Evolutionary conservation across 2,797 vertebrate genomes (phyloP).

Genomic region (Semaprochilodus insignis): DNA sequence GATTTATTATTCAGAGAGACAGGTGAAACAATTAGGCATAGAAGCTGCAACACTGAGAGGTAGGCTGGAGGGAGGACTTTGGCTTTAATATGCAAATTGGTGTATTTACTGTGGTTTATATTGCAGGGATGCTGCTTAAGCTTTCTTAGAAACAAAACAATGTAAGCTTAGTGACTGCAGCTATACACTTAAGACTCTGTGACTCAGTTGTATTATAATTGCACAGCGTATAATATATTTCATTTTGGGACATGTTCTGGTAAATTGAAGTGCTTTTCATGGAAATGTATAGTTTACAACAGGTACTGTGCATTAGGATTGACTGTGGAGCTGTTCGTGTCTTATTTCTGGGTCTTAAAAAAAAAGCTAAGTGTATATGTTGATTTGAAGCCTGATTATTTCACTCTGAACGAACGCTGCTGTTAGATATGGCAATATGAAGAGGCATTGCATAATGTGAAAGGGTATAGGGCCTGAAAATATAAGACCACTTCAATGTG

Average conservation of each 20-base stretch:
- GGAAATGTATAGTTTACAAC: too few species aligned
- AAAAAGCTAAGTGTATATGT: neutral
- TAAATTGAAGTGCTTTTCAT: too few species aligned
- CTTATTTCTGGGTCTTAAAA: neutral
- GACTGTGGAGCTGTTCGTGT: too few species aligned
- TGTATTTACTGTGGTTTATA: neutral
- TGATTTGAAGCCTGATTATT: neutral
- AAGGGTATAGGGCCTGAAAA: neutral
- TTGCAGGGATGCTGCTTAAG: neutral
- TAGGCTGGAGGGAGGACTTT: neutral
- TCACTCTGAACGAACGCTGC: neutral
- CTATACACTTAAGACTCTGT: neutral
- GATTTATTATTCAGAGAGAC: neutral
- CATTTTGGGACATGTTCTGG: too few species aligned
- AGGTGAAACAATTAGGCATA: conserved; percentile 4
- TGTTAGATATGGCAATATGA: neutral
- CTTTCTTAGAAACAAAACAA: neutral
- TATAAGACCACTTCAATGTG: neutral
- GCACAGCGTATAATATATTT: neutral
- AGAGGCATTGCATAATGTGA: neutral
- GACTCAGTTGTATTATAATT: neutral
- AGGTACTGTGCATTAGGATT: too few species aligned
- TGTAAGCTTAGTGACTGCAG: neutral
- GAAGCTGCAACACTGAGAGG: neutral
- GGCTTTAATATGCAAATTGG: conserved; percentile 4